Conservation (phyloP, 2,797 vertebrate species). For the Micrastur ruficollis region DNA sequence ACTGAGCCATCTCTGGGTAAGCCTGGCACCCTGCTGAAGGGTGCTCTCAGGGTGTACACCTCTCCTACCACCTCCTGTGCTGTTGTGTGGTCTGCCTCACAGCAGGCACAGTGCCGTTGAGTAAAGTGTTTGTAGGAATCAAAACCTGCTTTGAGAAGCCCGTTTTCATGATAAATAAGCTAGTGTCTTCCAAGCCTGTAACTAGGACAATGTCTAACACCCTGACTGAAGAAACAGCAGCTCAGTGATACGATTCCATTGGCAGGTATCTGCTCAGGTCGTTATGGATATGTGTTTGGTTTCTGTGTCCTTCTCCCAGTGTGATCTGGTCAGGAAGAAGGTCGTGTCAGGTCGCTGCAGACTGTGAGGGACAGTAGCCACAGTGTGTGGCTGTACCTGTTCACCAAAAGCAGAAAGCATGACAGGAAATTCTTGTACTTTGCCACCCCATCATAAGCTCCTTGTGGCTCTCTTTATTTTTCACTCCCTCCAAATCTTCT, state of each 20-base stretch:
- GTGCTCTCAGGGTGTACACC: background rate
- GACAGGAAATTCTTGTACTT: background rate
- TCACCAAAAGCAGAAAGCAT: background rate
- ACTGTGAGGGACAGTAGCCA: background rate
- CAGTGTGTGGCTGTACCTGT: background rate
- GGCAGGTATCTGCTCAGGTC: background rate
- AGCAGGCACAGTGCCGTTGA: background rate
- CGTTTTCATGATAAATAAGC: background rate
- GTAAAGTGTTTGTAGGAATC: background rate
- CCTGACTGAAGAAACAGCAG: background rate
- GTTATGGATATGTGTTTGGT: background rate
- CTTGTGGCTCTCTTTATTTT: background rate
- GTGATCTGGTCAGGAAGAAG: background rate
- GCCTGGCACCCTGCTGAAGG: background rate
- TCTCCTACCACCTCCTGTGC: background rate
- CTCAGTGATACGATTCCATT: background rate
- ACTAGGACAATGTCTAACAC: background rate
- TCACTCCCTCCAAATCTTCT: background rate
- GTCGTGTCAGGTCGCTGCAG: background rate
- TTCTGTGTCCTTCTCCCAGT: background rate
- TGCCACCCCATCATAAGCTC: background rate
- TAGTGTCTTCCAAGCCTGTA: background rate
- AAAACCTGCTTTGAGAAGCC: background rate
- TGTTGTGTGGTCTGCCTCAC: background rate
- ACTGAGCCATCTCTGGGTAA: background rate